Evolutionary conservation across 2,888 invertebrate genomes (phyloP).

Genomic region (Pteria penguin): DNA sequence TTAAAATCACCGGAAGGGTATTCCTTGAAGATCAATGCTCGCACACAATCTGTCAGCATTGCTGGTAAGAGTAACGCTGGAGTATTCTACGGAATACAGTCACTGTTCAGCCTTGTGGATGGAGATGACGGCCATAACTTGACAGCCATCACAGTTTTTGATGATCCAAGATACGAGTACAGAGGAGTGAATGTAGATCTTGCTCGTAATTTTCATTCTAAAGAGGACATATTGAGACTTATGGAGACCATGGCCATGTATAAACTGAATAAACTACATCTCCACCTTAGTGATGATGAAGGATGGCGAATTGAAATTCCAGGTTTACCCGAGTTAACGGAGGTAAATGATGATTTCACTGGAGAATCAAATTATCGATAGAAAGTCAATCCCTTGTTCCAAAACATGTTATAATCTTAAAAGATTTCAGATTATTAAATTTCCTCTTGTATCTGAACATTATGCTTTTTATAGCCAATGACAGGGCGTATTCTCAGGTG

Average conservation of each 20-base stretch:
- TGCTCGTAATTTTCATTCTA: conserved; percentile 67
- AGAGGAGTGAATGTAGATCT: conserved; percentile 74
- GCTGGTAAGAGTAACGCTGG: conserved; percentile 49
- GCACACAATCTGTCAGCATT: conserved; percentile 11
- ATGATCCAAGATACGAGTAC: conserved; percentile 66
- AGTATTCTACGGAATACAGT: conserved; percentile 61
- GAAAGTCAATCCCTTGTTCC: too few relatives aligned
- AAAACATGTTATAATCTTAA: too few relatives aligned
- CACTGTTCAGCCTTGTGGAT: conserved; percentile 39
- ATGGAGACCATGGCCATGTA: conserved; percentile 74
- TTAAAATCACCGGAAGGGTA: conserved; percentile 5
- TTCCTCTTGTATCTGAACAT: too few relatives aligned
- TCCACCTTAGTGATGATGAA: conserved; percentile 75
- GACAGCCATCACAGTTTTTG: conserved; percentile 41
- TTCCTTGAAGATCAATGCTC: background rate
- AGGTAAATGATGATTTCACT: conserved; percentile 34
- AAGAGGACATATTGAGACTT: conserved; percentile 54
- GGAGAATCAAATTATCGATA: too few relatives aligned
- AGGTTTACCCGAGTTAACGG: conserved; percentile 70
- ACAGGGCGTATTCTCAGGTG: too few relatives aligned
- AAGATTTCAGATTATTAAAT: too few relatives aligned
- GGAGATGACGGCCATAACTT: background rate
- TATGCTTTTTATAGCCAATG: too few relatives aligned
- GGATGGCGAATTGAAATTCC: conserved; percentile 75
- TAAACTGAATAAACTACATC: conserved; percentile 74